Evolutionary conservation across 2,113 vertebrate genomes (phyloP).

Genomic region (Apodemus speciosus): DNA sequence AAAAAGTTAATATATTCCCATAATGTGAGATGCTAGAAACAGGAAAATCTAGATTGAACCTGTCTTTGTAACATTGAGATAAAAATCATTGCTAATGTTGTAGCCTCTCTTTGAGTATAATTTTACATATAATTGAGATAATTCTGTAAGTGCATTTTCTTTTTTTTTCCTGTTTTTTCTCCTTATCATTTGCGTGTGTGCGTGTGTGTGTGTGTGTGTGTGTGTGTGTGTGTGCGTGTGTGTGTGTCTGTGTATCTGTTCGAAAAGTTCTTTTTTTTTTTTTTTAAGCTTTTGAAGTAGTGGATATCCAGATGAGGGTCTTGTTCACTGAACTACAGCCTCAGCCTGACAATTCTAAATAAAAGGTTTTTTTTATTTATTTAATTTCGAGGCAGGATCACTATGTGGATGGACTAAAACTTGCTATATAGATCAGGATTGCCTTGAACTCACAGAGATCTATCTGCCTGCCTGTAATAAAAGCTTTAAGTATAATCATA

Average conservation of each 20-base stretch:
- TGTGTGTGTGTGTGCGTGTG: no score
- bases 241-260: not conserved
- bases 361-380: not conserved
- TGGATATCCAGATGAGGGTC: not conserved
- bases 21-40: constrained; percentile 38
- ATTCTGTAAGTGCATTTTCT: not conserved
- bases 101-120: constrained; percentile 31
- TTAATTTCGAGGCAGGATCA: not conserved
- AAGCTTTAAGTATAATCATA: not conserved
- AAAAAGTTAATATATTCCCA: constrained; percentile 47
- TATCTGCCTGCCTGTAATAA: not conserved
- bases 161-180: constrained; percentile 25
- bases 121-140: constrained; percentile 26
- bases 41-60: not conserved
- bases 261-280: not conserved
- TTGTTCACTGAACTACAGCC: not conserved
- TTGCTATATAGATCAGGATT: not conserved
- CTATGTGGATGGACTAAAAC: not conserved
- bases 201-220: no score
- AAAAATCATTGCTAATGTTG: constrained; percentile 24
- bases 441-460: not conserved
- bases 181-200: not conserved
- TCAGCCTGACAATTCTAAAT: not conserved
- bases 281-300: not conserved
- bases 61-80: constrained; percentile 36